These are phyloP conservation scores for Hypotaenidia okinawae DNA, from an alignment of 2,797 vertebrate species.

Conservation along the genomic window DNA sequence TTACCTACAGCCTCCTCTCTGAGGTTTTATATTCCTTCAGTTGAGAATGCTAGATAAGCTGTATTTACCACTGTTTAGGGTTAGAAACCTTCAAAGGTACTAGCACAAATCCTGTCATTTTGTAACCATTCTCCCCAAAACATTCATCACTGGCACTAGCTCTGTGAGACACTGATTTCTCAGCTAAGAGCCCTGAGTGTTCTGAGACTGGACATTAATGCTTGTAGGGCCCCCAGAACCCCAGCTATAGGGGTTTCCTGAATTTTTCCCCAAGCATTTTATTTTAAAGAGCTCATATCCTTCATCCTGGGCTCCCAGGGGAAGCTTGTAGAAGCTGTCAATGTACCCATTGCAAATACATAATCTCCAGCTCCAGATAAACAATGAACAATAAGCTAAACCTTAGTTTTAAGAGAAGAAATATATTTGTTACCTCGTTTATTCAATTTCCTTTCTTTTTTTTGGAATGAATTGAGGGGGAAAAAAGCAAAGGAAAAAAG, in stretches of 20 bases:
- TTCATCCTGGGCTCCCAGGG: neutral
- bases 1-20: neutral
- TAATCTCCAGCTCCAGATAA: neutral
- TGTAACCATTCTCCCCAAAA: neutral
- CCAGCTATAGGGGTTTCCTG: neutral
- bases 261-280: neutral
- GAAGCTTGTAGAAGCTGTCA: neutral
- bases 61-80: neutral
- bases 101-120: neutral
- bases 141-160: neutral
- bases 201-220: neutral
- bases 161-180: neutral
- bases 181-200: neutral
- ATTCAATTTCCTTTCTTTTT: neutral
- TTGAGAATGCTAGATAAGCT: neutral
- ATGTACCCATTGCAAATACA: neutral
- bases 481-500: neutral
- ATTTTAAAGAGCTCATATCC: neutral
- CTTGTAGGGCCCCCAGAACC: neutral
- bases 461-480: rapidly evolving
- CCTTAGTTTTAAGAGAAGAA: neutral
- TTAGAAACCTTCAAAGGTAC: neutral
- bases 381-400: neutral
- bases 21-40: neutral
- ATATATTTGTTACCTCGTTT: neutral